These are phyloP conservation scores for Penelope pileata DNA, from an alignment of 2,113 vertebrate species.

Conservation along the genomic window DNA sequence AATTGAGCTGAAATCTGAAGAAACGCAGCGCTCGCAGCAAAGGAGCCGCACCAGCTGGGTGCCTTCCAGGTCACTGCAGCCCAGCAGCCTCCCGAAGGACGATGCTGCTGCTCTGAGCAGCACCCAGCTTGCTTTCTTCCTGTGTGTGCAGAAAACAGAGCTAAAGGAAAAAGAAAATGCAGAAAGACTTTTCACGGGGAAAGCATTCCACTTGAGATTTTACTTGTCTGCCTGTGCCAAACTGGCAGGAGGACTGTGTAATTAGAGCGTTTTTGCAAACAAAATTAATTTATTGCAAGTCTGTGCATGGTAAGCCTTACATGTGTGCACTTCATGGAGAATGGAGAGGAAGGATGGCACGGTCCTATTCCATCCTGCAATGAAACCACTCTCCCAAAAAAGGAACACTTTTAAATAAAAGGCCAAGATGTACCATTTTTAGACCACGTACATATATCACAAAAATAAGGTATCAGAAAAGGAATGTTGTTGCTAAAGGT, in stretches of 20 bases:
- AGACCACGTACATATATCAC: fast-evolving
- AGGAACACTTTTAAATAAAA: not conserved
- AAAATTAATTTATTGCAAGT: constrained; percentile 55
- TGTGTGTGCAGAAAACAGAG: not conserved
- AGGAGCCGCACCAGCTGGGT: constrained; percentile 29
- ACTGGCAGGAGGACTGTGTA: constrained; percentile 7
- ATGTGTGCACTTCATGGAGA: not conserved
- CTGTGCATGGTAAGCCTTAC: constrained; percentile 16
- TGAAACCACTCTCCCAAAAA: not conserved
- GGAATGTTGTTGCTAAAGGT: not conserved
- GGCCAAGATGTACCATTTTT: not conserved
- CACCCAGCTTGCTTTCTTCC: not conserved
- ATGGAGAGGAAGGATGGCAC: not conserved
- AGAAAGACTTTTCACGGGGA: not conserved
- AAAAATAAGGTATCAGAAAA: not conserved
- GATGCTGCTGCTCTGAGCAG: not conserved
- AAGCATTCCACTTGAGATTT: constrained; percentile 30
- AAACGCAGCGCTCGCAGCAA: not conserved
- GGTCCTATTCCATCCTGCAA: not conserved
- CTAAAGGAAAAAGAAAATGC: not conserved
- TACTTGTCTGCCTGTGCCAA: constrained; percentile 39
- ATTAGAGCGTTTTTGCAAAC: constrained; percentile 45
- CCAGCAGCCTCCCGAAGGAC: not conserved
- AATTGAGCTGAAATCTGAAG: not conserved
- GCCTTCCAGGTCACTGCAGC: constrained; percentile 50